These are phyloP conservation scores for Globodera rostochiensis DNA, from an alignment of 1,140 invertebrate genomes.

Conservation along the genomic window DNA sequence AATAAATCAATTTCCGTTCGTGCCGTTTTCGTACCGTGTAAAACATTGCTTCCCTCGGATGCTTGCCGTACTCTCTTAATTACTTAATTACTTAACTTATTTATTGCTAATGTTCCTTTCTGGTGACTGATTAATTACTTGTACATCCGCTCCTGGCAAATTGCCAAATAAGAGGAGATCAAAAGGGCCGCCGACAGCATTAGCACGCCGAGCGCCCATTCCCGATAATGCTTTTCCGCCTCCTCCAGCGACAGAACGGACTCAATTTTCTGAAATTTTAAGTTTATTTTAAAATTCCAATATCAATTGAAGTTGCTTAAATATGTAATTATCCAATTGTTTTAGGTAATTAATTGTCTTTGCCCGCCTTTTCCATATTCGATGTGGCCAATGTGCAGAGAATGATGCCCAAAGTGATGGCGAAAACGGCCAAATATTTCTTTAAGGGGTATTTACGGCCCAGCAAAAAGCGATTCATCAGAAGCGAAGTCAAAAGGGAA, in stretches of 20 bases:
- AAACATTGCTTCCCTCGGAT: slow-evolving; percentile 89
- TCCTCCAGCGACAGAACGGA: slow-evolving; percentile 53
- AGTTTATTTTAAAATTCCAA: slow-evolving; percentile 2
- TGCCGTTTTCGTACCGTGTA: slow-evolving; percentile 74
- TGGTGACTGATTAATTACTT: slow-evolving; percentile 59
- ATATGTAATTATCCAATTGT: not conserved
- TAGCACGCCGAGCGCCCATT: slow-evolving; percentile 73
- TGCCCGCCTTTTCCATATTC: slow-evolving; percentile 40
- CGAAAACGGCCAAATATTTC: slow-evolving; percentile 87
- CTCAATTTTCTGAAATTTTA: slow-evolving; percentile 33
- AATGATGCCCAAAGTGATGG: slow-evolving; percentile 88
- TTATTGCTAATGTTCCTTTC: not conserved
- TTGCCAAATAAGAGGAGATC: slow-evolving; percentile 90
- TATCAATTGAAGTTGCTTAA: too few relatives aligned
- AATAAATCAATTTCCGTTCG: slow-evolving; percentile 33
- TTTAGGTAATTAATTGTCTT: not conserved
- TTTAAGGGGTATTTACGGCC: slow-evolving; percentile 79
- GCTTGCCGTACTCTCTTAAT: slow-evolving; percentile 77
- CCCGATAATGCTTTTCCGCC: slow-evolving; percentile 59
- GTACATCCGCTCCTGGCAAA: slow-evolving; percentile 91
- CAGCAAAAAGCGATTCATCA: slow-evolving; percentile 87
- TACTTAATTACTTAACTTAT: not conserved
- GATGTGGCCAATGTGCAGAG: slow-evolving; percentile 85
- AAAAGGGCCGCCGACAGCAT: slow-evolving; percentile 86
- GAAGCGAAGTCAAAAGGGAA: slow-evolving; percentile 92